These are phyloP conservation scores for Rhagonycha fulva DNA, from an alignment of 2,888 invertebrate genomes.

Conservation along the genomic window DNA sequence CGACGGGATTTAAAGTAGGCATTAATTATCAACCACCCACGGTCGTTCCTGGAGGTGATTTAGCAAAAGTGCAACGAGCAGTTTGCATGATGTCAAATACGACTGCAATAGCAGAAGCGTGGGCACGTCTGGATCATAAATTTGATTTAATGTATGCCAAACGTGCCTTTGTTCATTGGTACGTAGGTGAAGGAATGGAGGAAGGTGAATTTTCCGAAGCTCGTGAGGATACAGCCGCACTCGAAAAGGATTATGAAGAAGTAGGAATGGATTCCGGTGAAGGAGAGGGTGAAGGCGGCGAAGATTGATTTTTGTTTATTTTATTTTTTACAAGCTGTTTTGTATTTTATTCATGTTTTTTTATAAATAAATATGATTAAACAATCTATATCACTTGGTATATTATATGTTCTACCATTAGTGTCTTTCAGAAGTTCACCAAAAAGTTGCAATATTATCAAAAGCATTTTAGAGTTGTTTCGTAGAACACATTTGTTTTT, in stretches of 20 bases:
- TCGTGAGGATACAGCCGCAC: conserved; percentile 71
- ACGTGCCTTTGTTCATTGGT: conserved; percentile 75
- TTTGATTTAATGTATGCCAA: conserved; percentile 73
- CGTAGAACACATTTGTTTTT: no score
- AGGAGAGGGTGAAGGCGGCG: conserved; percentile 55
- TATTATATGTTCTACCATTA: no score
- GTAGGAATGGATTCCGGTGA: conserved; percentile 66
- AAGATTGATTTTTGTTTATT: conserved; percentile 37
- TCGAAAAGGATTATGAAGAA: conserved; percentile 74
- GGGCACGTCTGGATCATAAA: conserved; percentile 69
- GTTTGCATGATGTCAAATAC: conserved; percentile 90
- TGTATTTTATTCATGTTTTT: no score
- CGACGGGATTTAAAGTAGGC: conserved; percentile 51
- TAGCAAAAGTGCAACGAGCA: conserved; percentile 91
- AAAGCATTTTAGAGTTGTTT: no score
- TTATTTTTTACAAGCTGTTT: no score
- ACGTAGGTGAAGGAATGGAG: conserved; percentile 79
- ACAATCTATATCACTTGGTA: no score
- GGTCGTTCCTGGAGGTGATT: conserved; percentile 58
- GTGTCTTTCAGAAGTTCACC: no score
- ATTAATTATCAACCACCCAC: conserved; percentile 59
- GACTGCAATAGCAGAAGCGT: conserved; percentile 70
- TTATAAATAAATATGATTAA: no score
- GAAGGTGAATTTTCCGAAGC: conserved; percentile 81
- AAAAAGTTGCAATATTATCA: no score